Evolutionary conservation across 1,140 invertebrate genomes (phyloP), one percentile per base, ranked within the genome.

Genomic region (Drosophila paulistorum): DNA sequence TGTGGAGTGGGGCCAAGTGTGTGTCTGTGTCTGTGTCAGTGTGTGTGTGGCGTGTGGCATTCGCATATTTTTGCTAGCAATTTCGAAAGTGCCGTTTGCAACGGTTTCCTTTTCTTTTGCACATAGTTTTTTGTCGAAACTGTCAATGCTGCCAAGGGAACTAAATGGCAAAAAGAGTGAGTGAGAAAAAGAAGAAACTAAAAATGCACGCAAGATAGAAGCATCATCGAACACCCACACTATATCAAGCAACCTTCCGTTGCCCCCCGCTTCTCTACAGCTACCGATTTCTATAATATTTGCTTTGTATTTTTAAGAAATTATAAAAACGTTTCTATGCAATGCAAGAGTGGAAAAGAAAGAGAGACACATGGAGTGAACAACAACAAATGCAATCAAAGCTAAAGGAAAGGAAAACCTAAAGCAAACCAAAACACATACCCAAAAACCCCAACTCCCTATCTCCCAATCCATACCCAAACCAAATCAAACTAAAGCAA

Each of bases 301-400:
- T 87, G 83, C 84, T 89, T 83, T 87, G 83, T 87, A 87, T 87
- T 87, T 87, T 89, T 83, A 87, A 89, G 74, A 87, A 87, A 87
- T 87, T 87, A 87, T 87, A 89, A 86, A 86, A 82, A 71, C 75
- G 63, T 67, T 77, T 76, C 42, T 64, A 51, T 51, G 45, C 45
- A 48, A 48, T 48, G 7, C 45, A 39, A 57, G 51, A 39, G 1
- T 2, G 35, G 57, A 1, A 42, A 0, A 57, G n/a, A 6, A 26
- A 26, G 23, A 58, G 48, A 65, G 51, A 65, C 20, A 1, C 20
- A 23, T 23, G 20, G 13, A 17, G 3, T 10, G 14, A 65, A 68
- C 39, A 55, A 45, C 55, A 73, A 76, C 69, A 60, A 74, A 61
- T 30, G 61, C 68, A 75, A 65, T 65, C 72, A 75, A 78, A 75